phyloP scores from a whole-genome alignment of 2,113 vertebrate genomes.

The Ornithorhynchus anatinus region DNA sequence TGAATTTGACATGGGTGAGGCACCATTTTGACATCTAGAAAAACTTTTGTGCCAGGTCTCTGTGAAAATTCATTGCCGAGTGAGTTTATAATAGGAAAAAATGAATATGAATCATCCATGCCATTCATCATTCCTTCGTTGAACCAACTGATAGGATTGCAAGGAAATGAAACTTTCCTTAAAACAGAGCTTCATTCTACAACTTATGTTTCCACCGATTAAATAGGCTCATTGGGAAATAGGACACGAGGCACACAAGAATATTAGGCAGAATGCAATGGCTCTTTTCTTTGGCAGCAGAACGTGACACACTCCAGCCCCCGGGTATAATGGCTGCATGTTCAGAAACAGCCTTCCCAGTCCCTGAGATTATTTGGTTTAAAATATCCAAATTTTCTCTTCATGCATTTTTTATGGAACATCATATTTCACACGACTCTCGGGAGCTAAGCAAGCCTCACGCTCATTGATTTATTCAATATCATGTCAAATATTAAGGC shows the following conservation, averaged over 20 bases:
- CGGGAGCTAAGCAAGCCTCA: not conserved
- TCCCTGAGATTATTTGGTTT: slow-evolving; percentile 16
- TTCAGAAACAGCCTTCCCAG: slow-evolving; percentile 1
- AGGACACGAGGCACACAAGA: not conserved
- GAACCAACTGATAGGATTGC: slow-evolving; percentile 15
- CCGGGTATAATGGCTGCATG: not conserved
- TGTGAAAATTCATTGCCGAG: slow-evolving; percentile 36
- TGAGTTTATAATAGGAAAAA: not conserved
- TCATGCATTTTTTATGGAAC: slow-evolving; percentile 26
- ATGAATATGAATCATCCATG: slow-evolving; percentile 7
- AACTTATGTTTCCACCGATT: slow-evolving; percentile 4
- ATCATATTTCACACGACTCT: slow-evolving; percentile 14
- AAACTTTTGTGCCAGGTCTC: slow-evolving; percentile 9
- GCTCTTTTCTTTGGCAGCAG: not conserved
- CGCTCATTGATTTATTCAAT: not conserved
- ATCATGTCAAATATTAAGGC: slow-evolving; percentile 21
- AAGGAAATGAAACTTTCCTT: slow-evolving; percentile 34
- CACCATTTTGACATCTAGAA: slow-evolving; percentile 18
- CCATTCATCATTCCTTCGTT: slow-evolving; percentile 43
- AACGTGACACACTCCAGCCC: not conserved
- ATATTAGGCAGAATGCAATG: not conserved
- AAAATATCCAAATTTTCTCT: slow-evolving; percentile 6
- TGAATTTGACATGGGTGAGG: slow-evolving; percentile 19
- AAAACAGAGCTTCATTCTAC: slow-evolving; percentile 8
- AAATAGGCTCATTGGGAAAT: slow-evolving; percentile 35